Conservation (phyloP, 2,113 vertebrate genomes). For the Xenus cinereus region DNA sequence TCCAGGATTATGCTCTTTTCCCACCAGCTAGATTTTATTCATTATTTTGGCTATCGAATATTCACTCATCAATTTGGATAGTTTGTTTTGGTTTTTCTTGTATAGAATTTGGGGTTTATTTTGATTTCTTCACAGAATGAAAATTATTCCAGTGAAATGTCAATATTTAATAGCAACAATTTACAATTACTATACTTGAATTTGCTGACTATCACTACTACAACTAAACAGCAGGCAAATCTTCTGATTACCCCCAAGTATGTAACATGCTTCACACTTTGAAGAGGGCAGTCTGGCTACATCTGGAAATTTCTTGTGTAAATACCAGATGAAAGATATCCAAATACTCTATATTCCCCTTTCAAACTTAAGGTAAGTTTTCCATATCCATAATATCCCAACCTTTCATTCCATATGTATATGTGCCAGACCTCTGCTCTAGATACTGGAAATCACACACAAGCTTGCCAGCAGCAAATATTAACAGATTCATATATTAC, state of each 20-base stretch:
- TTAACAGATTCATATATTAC: conserved; percentile 68
- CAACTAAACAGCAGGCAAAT: neutral
- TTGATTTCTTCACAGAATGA: neutral
- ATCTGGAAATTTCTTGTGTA: conserved; percentile 71
- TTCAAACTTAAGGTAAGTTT: conserved; percentile 68
- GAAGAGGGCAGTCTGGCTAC: conserved; percentile 59
- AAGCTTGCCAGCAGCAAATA: conserved; percentile 63
- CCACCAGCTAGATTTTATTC: neutral
- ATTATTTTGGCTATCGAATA: neutral
- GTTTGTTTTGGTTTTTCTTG: neutral
- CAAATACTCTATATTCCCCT: conserved; percentile 65
- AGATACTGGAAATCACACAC: conserved; percentile 62
- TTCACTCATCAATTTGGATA: neutral
- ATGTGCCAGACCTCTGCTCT: conserved; percentile 61
- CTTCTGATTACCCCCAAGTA: neutral
- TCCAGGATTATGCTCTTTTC: neutral
- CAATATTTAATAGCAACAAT: neutral
- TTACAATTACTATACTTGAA: neutral
- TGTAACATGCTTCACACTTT: conserved; percentile 42
- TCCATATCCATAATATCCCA: conserved; percentile 62
- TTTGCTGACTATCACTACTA: neutral
- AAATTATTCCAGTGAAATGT: neutral
- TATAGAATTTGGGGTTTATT: neutral
- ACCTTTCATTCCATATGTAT: conserved; percentile 44
- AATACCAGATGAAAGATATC: conserved; percentile 69